Conservation (phyloP, 1,140 invertebrate genomes). For the Colletes gigas region DNA sequence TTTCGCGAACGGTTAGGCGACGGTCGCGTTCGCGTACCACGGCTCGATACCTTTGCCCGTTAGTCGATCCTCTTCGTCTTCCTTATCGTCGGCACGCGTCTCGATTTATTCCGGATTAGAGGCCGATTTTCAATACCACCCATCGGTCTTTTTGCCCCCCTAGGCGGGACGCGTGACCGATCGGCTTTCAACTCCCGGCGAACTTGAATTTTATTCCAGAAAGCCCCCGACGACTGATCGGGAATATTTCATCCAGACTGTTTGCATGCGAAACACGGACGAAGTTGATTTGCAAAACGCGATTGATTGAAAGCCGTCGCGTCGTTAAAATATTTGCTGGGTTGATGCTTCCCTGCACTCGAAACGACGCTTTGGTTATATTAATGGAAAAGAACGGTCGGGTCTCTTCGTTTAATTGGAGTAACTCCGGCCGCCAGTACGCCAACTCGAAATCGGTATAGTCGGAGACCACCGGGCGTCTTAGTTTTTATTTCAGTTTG, state of each 20-base stretch:
- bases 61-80: not conserved
- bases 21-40: not conserved
- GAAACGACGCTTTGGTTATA: conserved; percentile 6
- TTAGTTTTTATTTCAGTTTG: too few relatives aligned
- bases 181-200: conserved; percentile 17
- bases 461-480: too few relatives aligned
- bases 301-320: conserved; percentile 28
- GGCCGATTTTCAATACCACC: conserved; percentile 31
- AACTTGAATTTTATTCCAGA: conserved; percentile 33
- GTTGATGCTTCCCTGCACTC: not conserved
- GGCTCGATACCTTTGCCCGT: not conserved
- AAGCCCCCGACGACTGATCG: conserved; percentile 4
- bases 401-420: conserved; percentile 1
- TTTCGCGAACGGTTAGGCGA: not conserved
- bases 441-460: too few relatives aligned
- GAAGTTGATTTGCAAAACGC: conserved; percentile 35
- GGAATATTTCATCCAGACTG: conserved; percentile 28
- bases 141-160: not conserved
- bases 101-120: conserved; percentile 49
- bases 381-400: not conserved
- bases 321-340: conserved; percentile 35
- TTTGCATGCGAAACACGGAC: conserved; percentile 16
- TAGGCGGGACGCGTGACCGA: not conserved
- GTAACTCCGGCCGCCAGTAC: not conserved
- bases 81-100: not conserved